Percentiles rank a stretch among this genome's conserved stretches.
Conservation (phyloP, 2,888 invertebrate species). For the Lymantria dispar region DNA sequence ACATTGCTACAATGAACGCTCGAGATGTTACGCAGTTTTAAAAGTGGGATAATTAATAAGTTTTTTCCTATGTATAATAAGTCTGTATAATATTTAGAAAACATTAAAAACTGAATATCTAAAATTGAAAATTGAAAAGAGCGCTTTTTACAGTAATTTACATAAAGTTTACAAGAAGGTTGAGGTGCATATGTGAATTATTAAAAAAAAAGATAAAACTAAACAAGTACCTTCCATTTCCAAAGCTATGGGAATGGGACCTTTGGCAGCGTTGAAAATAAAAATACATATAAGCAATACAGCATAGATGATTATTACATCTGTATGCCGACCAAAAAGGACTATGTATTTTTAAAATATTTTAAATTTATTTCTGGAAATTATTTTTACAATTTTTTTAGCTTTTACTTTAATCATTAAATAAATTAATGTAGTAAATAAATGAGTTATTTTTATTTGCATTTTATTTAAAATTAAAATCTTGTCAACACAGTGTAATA, state of each 20-base stretch:
- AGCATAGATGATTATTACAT: constrained; percentile 37
- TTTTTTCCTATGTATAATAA: too few species aligned
- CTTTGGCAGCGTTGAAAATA: constrained; percentile 76
- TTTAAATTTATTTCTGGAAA: neutral
- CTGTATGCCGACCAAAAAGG: constrained; percentile 16
- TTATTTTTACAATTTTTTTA: neutral
- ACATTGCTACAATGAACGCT: too few species aligned
- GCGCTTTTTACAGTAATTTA: too few species aligned
- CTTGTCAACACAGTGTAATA: too few species aligned
- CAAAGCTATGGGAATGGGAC: constrained; percentile 82
- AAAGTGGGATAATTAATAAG: too few species aligned
- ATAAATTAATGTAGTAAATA: too few species aligned
- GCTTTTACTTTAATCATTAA: neutral
- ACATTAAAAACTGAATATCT: too few species aligned
- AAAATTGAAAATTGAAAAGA: too few species aligned
- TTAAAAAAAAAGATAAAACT: constrained; percentile 43
- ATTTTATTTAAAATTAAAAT: too few species aligned
- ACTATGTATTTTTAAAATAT: neutral
- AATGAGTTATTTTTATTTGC: too few species aligned
- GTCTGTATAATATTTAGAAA: too few species aligned
- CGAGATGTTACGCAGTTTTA: too few species aligned
- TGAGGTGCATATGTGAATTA: constrained; percentile 5
- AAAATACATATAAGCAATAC: constrained; percentile 67
- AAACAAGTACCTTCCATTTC: constrained; percentile 77
- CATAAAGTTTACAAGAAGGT: neutral